Base-by-base conservation (phyloP, 2,113 vertebrate genomes). In the Tychaedon coryphoeus region DNA sequence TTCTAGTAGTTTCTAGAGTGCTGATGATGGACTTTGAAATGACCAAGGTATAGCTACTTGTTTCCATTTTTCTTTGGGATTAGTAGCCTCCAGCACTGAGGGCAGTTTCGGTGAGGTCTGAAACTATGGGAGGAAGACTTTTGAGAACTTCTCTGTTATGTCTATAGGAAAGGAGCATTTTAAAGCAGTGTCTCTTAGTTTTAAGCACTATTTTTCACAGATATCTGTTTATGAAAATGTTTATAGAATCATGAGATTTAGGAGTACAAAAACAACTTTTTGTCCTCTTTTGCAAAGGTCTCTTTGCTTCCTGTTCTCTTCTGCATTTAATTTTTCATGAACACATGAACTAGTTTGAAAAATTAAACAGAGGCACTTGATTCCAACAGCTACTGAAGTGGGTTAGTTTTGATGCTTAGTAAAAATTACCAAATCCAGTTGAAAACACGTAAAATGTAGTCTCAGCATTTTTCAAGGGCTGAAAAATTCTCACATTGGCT, bases 251-350 rank as follows among this genome's bases (percentile, higher is more conserved):
- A 1, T 10, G 25, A 74, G 48, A 60, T 43, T 74, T 54, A 47
- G 51, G 33, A 88, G 28, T 48, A 92, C 7, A 3, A 80, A 76
- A 60, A 23, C 38, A 71, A 43, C 73, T 83, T 92, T 23, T 66
- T 62, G 12, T 88, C 19, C 14, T 86, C 24, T 56, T 54, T 42
- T 71, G 26, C 36, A 34, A 43, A 62, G 45, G 11, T 51, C 20
- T 62, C 1, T 80, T 83, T 80, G 22, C 65, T 75, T 84, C 28
- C 19, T 86, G 12, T 73, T 82, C 51, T 83, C 7, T 87, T 78
- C 58, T 50, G 53, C 10, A 3, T 85, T 96, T 78, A 90, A 82
- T 94, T 95, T 95, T 96, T 95, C 66, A 92, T 94, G 77, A 92
- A 74, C 15, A 12, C 60, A 31, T 69, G 54, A 92, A 86, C 69